phyloP scores from a whole-genome alignment of 2,888 invertebrate genomes.

The Macrophya annulata region DNA sequence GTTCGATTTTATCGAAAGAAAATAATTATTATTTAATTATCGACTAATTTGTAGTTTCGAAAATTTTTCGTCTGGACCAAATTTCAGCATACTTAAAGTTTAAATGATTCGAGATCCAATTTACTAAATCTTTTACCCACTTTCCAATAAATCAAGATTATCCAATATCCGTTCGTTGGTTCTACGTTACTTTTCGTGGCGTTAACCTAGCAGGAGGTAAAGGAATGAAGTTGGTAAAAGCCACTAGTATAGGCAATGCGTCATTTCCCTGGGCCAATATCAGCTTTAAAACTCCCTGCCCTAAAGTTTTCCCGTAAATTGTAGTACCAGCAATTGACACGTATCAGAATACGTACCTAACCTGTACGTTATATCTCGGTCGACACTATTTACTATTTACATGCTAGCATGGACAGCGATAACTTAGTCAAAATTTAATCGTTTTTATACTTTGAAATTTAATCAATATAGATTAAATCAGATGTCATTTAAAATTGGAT shows the following conservation, averaged over 20 bases:
- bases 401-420: background rate
- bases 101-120: slow-evolving; percentile 19
- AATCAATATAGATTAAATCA: background rate
- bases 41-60: background rate
- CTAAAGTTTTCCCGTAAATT: slow-evolving; percentile 32
- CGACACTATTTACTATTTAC: slow-evolving; percentile 15
- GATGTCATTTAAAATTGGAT: background rate
- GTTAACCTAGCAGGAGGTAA: slow-evolving; percentile 21
- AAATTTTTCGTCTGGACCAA: background rate
- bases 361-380: background rate
- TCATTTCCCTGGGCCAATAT: slow-evolving; percentile 50
- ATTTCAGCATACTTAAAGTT: background rate
- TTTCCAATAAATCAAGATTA: slow-evolving; percentile 42
- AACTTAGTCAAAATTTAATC: background rate
- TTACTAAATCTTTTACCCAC: slow-evolving; percentile 11
- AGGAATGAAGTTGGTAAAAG: slow-evolving; percentile 15
- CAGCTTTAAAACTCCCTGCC: slow-evolving; percentile 46
- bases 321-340: slow-evolving; percentile 38
- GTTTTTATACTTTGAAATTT: background rate
- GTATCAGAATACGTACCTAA: background rate
- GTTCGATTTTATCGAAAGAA: no score
- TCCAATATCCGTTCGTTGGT: slow-evolving; percentile 44
- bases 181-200: slow-evolving; percentile 22
- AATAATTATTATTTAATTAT: background rate
- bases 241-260: slow-evolving; percentile 42